Evolutionary conservation across 2,113 vertebrate genomes (phyloP).

Genomic region (Hepsetus odoe): DNA sequence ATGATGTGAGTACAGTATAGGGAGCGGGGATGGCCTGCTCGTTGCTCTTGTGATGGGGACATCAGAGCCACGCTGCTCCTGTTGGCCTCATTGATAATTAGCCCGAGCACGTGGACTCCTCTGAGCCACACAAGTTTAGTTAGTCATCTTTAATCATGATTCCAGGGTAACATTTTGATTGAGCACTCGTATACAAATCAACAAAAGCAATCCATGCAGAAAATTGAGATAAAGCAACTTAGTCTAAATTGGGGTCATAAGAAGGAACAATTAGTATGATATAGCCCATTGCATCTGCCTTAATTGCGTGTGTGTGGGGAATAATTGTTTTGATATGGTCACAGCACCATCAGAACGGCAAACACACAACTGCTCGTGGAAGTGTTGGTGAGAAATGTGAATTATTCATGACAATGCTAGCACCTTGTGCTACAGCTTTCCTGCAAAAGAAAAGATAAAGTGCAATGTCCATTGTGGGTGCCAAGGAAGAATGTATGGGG

Average conservation of each 20-base stretch:
- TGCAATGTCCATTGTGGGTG: no score
- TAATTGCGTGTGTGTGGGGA: constrained; percentile 73
- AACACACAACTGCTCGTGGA: constrained; percentile 34
- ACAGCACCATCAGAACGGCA: constrained; percentile 43
- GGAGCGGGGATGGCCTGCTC: constrained; percentile 60
- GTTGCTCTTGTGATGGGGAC: constrained; percentile 66
- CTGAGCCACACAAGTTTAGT: constrained; percentile 61
- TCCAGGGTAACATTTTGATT: constrained; percentile 79
- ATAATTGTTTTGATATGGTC: constrained; percentile 69
- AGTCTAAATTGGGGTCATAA: constrained; percentile 98
- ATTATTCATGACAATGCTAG: neutral
- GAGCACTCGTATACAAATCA: constrained; percentile 95
- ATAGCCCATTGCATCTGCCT: constrained; percentile 91
- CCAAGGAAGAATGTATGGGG: no score
- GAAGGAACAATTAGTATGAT: constrained; percentile 96
- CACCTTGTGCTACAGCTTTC: neutral
- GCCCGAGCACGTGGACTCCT: constrained; percentile 61
- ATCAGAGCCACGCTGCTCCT: constrained; percentile 66
- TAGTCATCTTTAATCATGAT: constrained; percentile 94
- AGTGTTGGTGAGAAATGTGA: neutral
- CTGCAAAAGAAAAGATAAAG: neutral
- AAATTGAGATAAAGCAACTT: constrained; percentile 99
- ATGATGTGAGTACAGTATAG: constrained; percentile 73
- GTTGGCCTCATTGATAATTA: constrained; percentile 70
- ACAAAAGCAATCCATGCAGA: constrained; percentile 98